Base-by-base conservation (phyloP, 2,797 vertebrate genomes). In the Cyprinella venusta region DNA sequence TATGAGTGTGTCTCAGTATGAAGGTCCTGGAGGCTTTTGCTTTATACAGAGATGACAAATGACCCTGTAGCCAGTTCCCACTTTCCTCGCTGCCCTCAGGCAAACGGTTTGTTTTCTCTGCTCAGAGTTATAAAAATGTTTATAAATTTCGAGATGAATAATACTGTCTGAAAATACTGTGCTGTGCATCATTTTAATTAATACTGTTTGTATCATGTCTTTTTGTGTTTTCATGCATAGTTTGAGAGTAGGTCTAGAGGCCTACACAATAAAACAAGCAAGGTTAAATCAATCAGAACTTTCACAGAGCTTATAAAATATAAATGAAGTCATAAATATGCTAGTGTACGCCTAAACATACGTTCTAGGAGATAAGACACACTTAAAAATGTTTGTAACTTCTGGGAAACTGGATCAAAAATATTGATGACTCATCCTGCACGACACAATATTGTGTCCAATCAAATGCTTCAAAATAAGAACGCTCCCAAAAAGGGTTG, bases 41-140 rank as follows among this genome's bases (percentile, higher is more conserved):
- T 65, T 65, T 81, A 30, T 24, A 64, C 26, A 75, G 42, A 65
- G 61, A 67, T 74, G 71, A 82, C 70, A 71, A 82, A 82, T 74
- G 70, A 64, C 70, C 61, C 45, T 40, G 59, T 82, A 64, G 80
- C 59, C 42, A 65, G 59, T 64, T 81, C 16, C 30, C 59, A 30
- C 21, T 65, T 81, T 81, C 8, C 59, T 40, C 38, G 21, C 70
- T 54, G 33, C 70, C 33, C 59, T 75, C 30, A 42, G 48, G 59
- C 59, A 64, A 52, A 33, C 6, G 10, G 42, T 75, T 75, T 16
- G 26, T 72, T 75, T 50, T 16, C 48, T 52, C 26, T 65, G 10
- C 19, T 71, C 15, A 18, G 50, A 54, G 24, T 70, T 69, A 71
- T 40, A 42, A 21, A 52, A 65, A 38, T 76, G 36, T 76, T 50